Conservation (phyloP, 1,140 invertebrate species). For the Protaetia brevitarsis region DNA sequence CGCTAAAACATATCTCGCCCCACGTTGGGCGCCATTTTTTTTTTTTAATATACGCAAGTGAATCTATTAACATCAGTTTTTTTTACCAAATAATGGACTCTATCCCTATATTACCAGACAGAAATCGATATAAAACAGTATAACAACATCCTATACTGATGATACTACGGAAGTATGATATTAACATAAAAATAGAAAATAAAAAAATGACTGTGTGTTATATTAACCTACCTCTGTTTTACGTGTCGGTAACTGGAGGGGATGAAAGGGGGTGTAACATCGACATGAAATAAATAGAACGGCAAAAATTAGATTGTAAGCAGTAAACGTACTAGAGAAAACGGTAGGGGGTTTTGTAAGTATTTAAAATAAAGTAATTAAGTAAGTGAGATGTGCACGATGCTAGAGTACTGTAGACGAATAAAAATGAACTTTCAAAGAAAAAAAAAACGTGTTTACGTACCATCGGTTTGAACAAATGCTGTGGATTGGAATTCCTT, state of each 20-base stretch:
- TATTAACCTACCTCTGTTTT: slow-evolving; percentile 73
- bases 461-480: slow-evolving; percentile 83
- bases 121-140: too few relatives aligned
- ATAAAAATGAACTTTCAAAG: too few relatives aligned
- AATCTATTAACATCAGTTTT: too few relatives aligned
- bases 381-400: background rate
- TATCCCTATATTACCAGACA: too few relatives aligned
- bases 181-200: slow-evolving; percentile 24
- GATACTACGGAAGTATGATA: too few relatives aligned
- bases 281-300: slow-evolving; percentile 48
- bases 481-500: slow-evolving; percentile 70
- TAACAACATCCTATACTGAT: too few relatives aligned
- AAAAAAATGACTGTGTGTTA: background rate
- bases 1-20: too few relatives aligned
- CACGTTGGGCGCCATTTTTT: too few relatives aligned
- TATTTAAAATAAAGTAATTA: background rate
- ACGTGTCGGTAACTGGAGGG: slow-evolving; percentile 68
- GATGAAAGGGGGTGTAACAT: slow-evolving; percentile 43
- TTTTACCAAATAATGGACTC: too few relatives aligned
- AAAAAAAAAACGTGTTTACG: slow-evolving; percentile 5
- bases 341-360: background rate
- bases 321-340: slow-evolving; percentile 18
- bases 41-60: too few relatives aligned
- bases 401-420: background rate
- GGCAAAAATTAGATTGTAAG: slow-evolving; percentile 46